A percentile compares a stretch with the other conserved stretches of the same genome.
phyloP scores from a whole-genome alignment of 2,888 invertebrate species.

The Sinotaia quadrata region DNA sequence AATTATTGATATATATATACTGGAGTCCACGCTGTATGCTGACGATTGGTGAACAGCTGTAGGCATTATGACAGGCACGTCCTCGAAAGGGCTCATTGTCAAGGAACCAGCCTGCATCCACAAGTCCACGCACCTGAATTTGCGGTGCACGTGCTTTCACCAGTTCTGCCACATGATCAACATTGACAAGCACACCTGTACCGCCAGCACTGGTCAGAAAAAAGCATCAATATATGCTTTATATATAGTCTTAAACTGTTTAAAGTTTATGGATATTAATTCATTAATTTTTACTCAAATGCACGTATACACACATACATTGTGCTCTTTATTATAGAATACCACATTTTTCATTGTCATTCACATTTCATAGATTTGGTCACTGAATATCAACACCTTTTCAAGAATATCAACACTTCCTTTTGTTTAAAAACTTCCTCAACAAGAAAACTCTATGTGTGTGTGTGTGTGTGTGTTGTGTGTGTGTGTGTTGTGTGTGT shows the following conservation, averaged over 20 bases:
- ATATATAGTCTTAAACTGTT: too few species aligned
- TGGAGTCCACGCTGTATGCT: constrained; percentile 83
- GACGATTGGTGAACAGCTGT: constrained; percentile 79
- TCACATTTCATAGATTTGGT: too few species aligned
- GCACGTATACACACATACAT: too few species aligned
- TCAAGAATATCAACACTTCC: background rate
- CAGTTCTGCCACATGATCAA: constrained; percentile 84
- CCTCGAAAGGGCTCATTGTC: constrained; percentile 84
- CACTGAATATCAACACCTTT: background rate
- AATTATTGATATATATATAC: constrained; percentile 52
- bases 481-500: background rate
- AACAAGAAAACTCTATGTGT: background rate
- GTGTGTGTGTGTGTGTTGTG: background rate
- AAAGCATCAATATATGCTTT: background rate
- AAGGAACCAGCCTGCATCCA: constrained; percentile 95
- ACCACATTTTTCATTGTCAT: too few species aligned
- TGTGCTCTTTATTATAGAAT: too few species aligned
- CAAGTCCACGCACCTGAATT: constrained; percentile 83
- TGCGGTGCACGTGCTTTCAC: constrained; percentile 74
- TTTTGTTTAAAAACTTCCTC: background rate
- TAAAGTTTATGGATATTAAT: too few species aligned
- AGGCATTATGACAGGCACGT: constrained; percentile 71
- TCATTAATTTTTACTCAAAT: too few species aligned
- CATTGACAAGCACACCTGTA: constrained; percentile 92
- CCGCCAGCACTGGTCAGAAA: constrained; percentile 85